Base-by-base conservation (phyloP, 2,797 vertebrate species). In the Helostoma temminkii region DNA sequence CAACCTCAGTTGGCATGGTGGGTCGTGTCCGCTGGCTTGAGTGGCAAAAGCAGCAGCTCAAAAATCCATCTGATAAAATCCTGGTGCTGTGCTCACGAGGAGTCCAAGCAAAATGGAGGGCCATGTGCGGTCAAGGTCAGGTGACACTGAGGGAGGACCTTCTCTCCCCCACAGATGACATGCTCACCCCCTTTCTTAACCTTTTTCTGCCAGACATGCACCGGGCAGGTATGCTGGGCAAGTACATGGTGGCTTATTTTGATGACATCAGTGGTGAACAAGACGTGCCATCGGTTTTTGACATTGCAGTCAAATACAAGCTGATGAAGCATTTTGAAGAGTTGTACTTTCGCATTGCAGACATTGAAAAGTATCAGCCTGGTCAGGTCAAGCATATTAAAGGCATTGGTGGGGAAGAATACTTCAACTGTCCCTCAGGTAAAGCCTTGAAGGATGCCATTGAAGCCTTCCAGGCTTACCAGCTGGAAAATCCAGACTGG, bases 321-420 rank as follows among this genome's bases (percentile, higher is more conserved):
- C 93, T 99, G 64, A 97, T 98, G 95, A 96, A 96, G 80, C 95
- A 94, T 47, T 97, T 99, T 5, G 96, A 99, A 71, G 96, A 97
- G 66, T 86, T 99, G 26, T 98, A 93, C 90, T 98, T 99, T 84
- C 93, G 96, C 19, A 95, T 99, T 63, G 89, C 98, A 72, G 95
- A 96, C 63, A 22, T 95, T 30, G 97, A 99, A 81, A 97, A 96
- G 85, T 96, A 97, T 48, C 94, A 96, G 58, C 96, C 96, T 0
- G 95, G 93, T n/a, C 92, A 85, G 10, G 93, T 96, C 69, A 94
- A 94, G 80, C 92, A 92, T 7, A 88, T 97, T 0, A 73, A 81
- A 67, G 96, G 95, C 53, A 94, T 97, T 19, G 82, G 94, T 0
- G 88, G 78, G 1, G 94, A 97, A 0, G 95, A 95, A 36, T 97